phyloP scores from a whole-genome alignment of 2,888 invertebrate genomes.

The Eumacrocentrus americanus region DNA sequence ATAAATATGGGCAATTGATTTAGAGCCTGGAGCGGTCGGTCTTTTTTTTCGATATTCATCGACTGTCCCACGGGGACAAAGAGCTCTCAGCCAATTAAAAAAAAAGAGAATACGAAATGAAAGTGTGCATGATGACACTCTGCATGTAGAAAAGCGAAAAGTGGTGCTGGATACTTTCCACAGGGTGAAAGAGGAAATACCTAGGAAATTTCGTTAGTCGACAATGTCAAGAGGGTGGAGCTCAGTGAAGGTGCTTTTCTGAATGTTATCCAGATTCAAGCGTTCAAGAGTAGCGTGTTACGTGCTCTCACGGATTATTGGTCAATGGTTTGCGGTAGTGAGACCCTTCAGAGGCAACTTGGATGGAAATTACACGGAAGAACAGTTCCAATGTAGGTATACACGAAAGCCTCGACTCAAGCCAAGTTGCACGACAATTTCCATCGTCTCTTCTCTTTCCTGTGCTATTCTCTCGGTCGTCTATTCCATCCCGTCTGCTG shows the following conservation, averaged over 20 bases:
- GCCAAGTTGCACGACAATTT: not conserved
- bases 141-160: too few species aligned
- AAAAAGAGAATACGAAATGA: too few species aligned
- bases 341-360: not conserved
- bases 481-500: too few species aligned
- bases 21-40: not conserved
- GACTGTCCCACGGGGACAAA: not conserved
- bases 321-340: not conserved
- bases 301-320: not conserved
- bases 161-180: too few species aligned
- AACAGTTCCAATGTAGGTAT: not conserved
- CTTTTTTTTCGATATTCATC: not conserved
- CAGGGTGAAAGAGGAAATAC: not conserved
- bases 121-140: constrained; percentile 2
- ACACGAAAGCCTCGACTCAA: not conserved
- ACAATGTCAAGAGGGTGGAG: too few species aligned
- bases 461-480: too few species aligned
- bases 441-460: not conserved
- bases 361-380: not conserved
- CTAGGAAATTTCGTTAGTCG: too few species aligned
- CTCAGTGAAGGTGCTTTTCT: too few species aligned
- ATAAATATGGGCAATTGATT: not conserved
- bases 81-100: constrained; percentile 1
- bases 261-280: too few species aligned
- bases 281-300: not conserved